Evolutionary conservation across 2,797 vertebrate genomes (phyloP), one percentile per base, ranked within the genome.

Genomic region (Acanthornis magna): DNA sequence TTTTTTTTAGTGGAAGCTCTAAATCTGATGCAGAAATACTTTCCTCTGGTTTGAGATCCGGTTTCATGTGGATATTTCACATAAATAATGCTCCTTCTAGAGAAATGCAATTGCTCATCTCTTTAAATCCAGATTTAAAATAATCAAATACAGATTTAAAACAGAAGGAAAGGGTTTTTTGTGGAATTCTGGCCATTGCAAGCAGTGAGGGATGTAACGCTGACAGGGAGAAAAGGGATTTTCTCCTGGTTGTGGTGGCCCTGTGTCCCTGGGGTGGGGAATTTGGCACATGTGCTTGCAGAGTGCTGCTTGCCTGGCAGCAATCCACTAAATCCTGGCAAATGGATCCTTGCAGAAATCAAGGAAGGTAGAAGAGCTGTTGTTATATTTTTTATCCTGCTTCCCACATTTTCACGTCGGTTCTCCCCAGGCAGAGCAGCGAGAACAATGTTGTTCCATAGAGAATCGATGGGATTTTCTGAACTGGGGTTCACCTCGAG

Each of bases 201-300:
- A 42, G 32, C 21, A 20, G 3, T 6, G 72, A 75, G 53, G 19
- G 42, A 10, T 3, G 19, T 40, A 5, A 42, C 5, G 9, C 11
- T 18, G 51, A 16, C 4, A 13, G 36, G 53, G 36, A 45, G 50
- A 23, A 30, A 32, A 53, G 57, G 53, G 57, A 26, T 34, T 10
- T 30, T 70, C 25, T 47, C 48, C 47, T 40, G 63, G 16, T 14
- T 29, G 0, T 11, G 53, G n/a, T 10, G 60, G 15, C 60, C 29
- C 27, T 0, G 0, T 14, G 50, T 32, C n/a, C 1, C 0, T 30
- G 13, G 14, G 6, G 7, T 5, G 3, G 32, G 18, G 60, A 38
- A 25, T 38, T 22, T 2, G 66, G 40, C 5, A 1, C 3, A 4
- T 7, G 47, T 45, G 7, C 62, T 36, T 30, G 54, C 43, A 26